Conservation (phyloP, 2,113 vertebrate genomes). For the Pipa parva region DNA sequence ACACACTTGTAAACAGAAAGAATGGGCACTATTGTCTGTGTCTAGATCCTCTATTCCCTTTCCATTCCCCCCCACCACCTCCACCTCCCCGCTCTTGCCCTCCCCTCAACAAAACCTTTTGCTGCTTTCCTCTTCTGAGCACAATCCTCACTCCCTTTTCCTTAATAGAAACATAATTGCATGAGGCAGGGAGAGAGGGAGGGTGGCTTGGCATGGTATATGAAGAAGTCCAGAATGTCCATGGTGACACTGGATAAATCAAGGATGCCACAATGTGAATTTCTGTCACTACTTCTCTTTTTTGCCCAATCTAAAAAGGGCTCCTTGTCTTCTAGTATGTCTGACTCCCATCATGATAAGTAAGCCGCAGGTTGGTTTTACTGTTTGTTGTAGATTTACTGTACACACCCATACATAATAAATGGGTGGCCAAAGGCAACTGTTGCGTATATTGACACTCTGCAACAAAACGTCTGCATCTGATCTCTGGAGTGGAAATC, state of each 20-base stretch:
- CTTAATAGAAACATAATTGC: conserved; percentile 51
- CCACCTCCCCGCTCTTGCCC: conserved; percentile 53
- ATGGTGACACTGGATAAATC: fast-evolving
- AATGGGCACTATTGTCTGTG: conserved; percentile 82
- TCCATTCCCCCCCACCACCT: conserved; percentile 58
- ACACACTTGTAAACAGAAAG: conserved; percentile 94
- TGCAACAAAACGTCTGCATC: too few species aligned
- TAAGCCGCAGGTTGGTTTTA: too few species aligned
- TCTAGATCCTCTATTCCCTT: conserved; percentile 48
- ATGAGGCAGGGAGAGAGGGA: conserved; percentile 22
- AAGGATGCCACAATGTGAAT: fast-evolving
- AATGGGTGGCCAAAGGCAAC: too few species aligned
- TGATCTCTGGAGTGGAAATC: too few species aligned
- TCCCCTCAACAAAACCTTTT: conserved; percentile 39
- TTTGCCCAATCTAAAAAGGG: too few species aligned
- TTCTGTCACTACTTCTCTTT: too few species aligned
- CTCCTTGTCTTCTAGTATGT: too few species aligned
- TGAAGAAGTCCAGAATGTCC: neutral
- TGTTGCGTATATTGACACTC: too few species aligned
- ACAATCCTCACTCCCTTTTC: conserved; percentile 41
- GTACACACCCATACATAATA: too few species aligned
- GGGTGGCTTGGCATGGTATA: neutral
- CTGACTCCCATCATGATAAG: too few species aligned
- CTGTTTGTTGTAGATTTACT: too few species aligned
- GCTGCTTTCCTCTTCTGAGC: neutral